These are phyloP conservation scores for Tetrax tetrax DNA, from an alignment of 2,113 vertebrate species.

Conservation along the genomic window DNA sequence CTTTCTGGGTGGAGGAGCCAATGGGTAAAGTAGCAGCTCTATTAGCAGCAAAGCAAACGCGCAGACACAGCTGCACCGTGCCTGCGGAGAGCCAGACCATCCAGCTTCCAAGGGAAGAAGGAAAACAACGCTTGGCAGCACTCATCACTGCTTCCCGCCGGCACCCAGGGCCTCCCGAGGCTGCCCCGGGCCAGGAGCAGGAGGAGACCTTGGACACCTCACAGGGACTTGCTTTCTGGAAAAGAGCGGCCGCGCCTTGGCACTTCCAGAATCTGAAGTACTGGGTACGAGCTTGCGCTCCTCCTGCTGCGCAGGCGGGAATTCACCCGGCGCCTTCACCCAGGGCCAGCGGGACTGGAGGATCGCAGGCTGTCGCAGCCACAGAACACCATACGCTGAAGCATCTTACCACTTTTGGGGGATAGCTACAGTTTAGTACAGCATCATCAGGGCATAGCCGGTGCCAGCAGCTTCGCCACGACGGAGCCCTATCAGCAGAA, in stretches of 20 bases:
- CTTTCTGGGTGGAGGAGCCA: not conserved
- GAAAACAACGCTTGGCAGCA: accelerated
- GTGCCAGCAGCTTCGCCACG: not conserved
- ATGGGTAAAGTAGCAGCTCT: not conserved
- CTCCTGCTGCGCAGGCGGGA: not conserved
- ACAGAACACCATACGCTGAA: not conserved
- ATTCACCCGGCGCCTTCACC: not conserved
- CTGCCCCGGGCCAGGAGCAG: not conserved
- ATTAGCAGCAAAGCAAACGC: not conserved
- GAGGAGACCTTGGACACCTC: not conserved
- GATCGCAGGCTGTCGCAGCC: not conserved
- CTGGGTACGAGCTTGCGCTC: too few relatives aligned
- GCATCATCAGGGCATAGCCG: not conserved
- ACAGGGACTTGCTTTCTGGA: accelerated
- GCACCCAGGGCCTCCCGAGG: not conserved
- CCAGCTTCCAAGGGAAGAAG: not conserved
- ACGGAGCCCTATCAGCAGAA: not conserved
- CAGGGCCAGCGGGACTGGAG: accelerated
- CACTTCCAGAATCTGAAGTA: not conserved
- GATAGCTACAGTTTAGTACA: not conserved
- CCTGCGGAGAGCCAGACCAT: accelerated
- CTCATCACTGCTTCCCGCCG: accelerated
- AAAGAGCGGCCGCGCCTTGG: not conserved
- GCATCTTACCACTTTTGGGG: not conserved
- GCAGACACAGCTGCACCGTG: not conserved